A percentile compares a stretch with the other conserved stretches of the same genome.
Evolutionary conservation across 1,140 invertebrate genomes (phyloP).

Genomic region (Homarus americanus): DNA sequence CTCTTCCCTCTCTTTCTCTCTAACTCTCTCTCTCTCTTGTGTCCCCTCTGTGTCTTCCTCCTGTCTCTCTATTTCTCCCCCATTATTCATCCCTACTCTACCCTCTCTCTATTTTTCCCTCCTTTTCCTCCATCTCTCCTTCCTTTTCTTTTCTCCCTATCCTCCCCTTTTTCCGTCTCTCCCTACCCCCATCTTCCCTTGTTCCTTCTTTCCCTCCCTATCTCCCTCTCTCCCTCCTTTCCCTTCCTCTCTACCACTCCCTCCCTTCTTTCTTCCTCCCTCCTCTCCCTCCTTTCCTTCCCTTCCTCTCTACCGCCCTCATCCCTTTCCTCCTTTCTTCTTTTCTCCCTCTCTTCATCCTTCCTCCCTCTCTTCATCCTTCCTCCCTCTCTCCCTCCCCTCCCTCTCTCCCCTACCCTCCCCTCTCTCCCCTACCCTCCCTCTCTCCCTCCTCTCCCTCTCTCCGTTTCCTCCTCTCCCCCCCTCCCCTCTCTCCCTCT

Average conservation of each 20-base stretch:
- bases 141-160: background rate
- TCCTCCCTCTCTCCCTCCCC: background rate
- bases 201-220: background rate
- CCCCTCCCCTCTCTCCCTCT: background rate
- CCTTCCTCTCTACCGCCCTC: background rate
- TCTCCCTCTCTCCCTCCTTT: background rate
- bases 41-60: background rate
- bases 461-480: background rate
- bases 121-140: background rate
- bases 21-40: background rate
- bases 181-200: background rate
- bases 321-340: background rate
- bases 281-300: constrained; percentile 10
- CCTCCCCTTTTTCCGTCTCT: background rate
- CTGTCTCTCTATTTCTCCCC: background rate
- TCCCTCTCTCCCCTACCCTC: background rate
- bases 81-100: background rate
- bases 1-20: constrained; percentile 2
- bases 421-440: background rate
- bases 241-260: background rate
- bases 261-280: background rate
- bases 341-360: background rate
- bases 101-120: background rate
- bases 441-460: background rate
- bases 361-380: constrained; percentile 13